phyloP scores from a whole-genome alignment of 2,797 vertebrate species.

The Oceanodroma leucorhoa region DNA sequence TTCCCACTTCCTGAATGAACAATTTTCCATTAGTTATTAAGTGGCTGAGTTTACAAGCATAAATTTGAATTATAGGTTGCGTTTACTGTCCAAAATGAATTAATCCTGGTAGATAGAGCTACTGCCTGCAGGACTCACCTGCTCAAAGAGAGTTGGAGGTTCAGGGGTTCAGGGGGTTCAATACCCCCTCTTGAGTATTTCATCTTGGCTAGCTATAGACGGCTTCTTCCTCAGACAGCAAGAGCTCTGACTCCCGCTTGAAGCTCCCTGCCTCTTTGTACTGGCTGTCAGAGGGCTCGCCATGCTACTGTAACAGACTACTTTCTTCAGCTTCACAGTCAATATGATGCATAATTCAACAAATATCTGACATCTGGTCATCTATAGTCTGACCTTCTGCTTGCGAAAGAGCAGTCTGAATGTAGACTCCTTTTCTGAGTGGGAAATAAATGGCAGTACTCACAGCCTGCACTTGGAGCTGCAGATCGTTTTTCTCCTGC shows the following conservation, averaged over 20 bases:
- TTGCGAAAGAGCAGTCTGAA: not conserved
- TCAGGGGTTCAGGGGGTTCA: not conserved
- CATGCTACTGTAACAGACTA: not conserved
- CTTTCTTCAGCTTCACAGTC: not conserved
- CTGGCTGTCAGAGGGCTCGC: not conserved
- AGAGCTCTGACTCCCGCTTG: not conserved
- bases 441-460: not conserved
- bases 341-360: not conserved
- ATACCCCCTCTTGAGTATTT: not conserved
- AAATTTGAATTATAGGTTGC: not conserved
- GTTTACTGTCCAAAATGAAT: not conserved
- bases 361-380: not conserved
- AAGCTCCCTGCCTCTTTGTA: not conserved
- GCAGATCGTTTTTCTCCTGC: constrained; percentile 1
- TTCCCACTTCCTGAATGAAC: not conserved
- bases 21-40: not conserved
- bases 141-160: not conserved
- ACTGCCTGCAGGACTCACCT: not conserved
- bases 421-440: not conserved
- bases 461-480: constrained; percentile 24
- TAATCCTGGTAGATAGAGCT: not conserved
- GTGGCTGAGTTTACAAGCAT: not conserved
- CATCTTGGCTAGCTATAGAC: not conserved
- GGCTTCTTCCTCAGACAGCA: not conserved
- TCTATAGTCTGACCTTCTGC: not conserved